phyloP scores from a whole-genome alignment of 2,113 vertebrate species.

The Coreoperca whiteheadi region DNA sequence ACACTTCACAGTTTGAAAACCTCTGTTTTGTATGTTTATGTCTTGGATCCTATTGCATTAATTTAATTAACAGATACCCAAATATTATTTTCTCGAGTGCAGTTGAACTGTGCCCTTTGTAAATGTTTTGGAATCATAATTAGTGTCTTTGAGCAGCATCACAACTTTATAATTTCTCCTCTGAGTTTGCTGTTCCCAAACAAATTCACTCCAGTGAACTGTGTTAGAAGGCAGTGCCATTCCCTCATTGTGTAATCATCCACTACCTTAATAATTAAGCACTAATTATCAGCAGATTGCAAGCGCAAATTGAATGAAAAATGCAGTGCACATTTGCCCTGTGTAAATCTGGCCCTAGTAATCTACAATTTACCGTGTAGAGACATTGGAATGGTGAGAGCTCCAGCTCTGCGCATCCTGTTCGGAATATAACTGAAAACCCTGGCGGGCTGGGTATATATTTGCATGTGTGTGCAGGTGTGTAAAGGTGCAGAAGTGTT shows the following conservation, averaged over 20 bases:
- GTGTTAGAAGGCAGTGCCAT: neutral
- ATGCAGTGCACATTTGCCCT: neutral
- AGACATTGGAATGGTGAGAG: conserved; percentile 41
- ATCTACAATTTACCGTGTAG: conserved; percentile 51
- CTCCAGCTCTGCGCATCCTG: conserved; percentile 39
- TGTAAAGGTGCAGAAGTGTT: conserved; percentile 27
- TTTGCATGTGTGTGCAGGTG: conserved; percentile 41
- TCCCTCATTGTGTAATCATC: conserved; percentile 47
- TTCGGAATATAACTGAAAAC: conserved; percentile 58
- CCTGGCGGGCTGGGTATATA: neutral
- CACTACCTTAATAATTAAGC: conserved; percentile 40
- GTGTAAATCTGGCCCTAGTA: conserved; percentile 28
- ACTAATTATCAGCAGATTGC: conserved; percentile 48
- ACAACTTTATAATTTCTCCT: neutral
- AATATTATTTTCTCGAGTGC: neutral
- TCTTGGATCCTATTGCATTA: neutral
- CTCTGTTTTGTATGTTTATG: neutral
- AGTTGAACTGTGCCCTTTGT: conserved; percentile 5
- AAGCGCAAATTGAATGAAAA: conserved; percentile 56
- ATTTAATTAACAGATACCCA: neutral
- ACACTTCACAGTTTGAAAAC: neutral
- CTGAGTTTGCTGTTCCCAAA: neutral
- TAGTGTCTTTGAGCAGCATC: neutral
- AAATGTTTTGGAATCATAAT: conserved; percentile 1
- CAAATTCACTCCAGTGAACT: conserved; percentile 4